Percentiles rank a stretch among this genome's conserved stretches.
Evolutionary conservation across 2,113 vertebrate species (phyloP).

Genomic region (Osmerus mordax): DNA sequence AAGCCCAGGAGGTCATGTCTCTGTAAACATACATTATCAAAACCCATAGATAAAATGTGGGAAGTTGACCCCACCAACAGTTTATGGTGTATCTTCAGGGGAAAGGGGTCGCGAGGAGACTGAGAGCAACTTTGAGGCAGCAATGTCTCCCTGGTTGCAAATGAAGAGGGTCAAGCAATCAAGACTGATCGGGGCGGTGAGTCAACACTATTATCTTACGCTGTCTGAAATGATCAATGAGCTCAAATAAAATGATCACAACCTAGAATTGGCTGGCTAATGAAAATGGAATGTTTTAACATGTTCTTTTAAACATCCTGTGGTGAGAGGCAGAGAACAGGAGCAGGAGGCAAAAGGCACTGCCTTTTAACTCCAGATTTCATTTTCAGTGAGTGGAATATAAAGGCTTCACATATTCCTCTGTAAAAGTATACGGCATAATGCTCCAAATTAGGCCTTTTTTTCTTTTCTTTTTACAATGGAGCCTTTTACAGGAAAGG

Average conservation of each 20-base stretch:
- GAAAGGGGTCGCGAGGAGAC: slow-evolving; percentile 39
- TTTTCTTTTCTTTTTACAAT: too few species aligned
- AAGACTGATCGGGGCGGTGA: slow-evolving; percentile 77
- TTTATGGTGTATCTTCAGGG: slow-evolving; percentile 67
- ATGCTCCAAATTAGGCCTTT: too few species aligned
- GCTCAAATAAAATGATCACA: slow-evolving; percentile 88
- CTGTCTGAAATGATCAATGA: slow-evolving; percentile 89
- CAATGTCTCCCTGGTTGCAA: slow-evolving; percentile 80
- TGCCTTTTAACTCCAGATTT: slow-evolving; percentile 29
- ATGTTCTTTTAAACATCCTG: slow-evolving; percentile 63
- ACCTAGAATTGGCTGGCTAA: slow-evolving; percentile 86
- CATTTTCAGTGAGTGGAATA: neutral
- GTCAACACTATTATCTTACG: slow-evolving; percentile 82
- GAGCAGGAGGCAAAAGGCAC: slow-evolving; percentile 49
- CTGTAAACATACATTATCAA: slow-evolving; percentile 99
- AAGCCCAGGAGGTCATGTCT: slow-evolving; percentile 89
- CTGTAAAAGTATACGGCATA: too few species aligned
- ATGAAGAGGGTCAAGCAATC: slow-evolving; percentile 91
- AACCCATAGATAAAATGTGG: slow-evolving; percentile 90
- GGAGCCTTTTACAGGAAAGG: too few species aligned
- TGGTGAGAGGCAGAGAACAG: slow-evolving; percentile 65
- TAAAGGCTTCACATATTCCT: neutral
- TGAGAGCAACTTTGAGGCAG: slow-evolving; percentile 66
- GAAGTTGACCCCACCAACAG: slow-evolving; percentile 81
- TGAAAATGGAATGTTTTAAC: slow-evolving; percentile 84